Percentiles rank a stretch among this genome's conserved stretches.
phyloP scores from a whole-genome alignment of 2,888 invertebrate species.

The Synergus itoensis region DNA sequence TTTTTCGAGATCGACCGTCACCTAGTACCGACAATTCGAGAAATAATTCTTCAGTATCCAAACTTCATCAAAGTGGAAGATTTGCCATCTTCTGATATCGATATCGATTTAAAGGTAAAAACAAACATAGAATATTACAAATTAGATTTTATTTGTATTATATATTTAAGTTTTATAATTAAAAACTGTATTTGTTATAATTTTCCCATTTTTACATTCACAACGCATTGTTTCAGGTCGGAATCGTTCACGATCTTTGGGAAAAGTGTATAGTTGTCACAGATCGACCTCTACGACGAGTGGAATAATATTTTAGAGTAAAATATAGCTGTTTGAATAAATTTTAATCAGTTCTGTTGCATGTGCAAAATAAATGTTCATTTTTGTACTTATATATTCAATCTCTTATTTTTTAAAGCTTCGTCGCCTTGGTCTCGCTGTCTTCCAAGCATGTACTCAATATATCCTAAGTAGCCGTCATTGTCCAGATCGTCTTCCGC shows the following conservation, averaged over 20 bases:
- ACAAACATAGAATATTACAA: slow-evolving; percentile 64
- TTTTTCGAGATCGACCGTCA: slow-evolving; percentile 86
- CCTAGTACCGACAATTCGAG: slow-evolving; percentile 85
- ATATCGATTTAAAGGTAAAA: slow-evolving; percentile 81
- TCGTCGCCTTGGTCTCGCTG: slow-evolving; percentile 54
- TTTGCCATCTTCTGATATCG: slow-evolving; percentile 83
- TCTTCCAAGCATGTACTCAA: slow-evolving; percentile 84
- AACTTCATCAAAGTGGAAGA: slow-evolving; percentile 86
- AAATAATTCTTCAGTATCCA: slow-evolving; percentile 87
- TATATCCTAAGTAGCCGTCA: slow-evolving; percentile 92
- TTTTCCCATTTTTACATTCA: slow-evolving; percentile 38
- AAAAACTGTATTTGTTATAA: slow-evolving; percentile 23
- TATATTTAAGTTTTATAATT: neutral
- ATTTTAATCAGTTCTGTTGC: neutral
- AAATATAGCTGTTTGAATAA: neutral
- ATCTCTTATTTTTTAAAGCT: slow-evolving; percentile 21
- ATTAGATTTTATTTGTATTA: slow-evolving; percentile 4
- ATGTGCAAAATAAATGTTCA: slow-evolving; percentile 20
- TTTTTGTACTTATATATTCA: slow-evolving; percentile 31
- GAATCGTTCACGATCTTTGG: slow-evolving; percentile 88
- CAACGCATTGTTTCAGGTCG: slow-evolving; percentile 73
- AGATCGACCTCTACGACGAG: slow-evolving; percentile 80
- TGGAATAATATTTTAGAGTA: slow-evolving; percentile 10
- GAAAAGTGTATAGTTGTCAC: slow-evolving; percentile 90
- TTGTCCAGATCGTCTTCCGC: slow-evolving; percentile 90